Evolutionary conservation across 2,113 vertebrate species (phyloP).

Genomic region (Tursiops truncatus): DNA sequence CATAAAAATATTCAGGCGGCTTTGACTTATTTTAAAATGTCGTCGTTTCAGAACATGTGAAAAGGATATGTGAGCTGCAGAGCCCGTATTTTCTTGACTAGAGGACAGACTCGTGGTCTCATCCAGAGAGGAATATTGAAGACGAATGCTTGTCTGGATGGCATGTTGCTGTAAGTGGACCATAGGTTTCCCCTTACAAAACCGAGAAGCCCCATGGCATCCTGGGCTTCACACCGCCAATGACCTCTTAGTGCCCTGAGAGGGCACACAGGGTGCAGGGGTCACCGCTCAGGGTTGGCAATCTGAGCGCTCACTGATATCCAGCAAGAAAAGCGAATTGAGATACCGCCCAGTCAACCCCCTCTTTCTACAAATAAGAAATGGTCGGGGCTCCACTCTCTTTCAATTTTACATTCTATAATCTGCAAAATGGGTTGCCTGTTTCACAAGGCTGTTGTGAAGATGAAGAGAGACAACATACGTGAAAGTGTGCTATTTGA

Average conservation of each 20-base stretch:
- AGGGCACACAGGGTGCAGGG: background rate
- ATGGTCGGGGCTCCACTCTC: background rate
- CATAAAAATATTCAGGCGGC: background rate
- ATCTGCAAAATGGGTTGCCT: background rate
- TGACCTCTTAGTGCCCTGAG: background rate
- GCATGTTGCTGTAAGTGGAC: background rate
- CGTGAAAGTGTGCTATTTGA: background rate
- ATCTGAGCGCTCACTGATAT: background rate
- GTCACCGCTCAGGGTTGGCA: background rate
- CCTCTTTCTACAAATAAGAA: background rate
- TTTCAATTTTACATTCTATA: background rate
- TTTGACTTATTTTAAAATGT: background rate
- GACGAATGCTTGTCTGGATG: background rate
- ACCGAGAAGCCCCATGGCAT: background rate
- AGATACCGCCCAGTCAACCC: background rate
- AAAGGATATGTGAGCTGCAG: background rate
- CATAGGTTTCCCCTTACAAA: background rate
- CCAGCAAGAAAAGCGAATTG: background rate
- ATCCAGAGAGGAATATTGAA: background rate
- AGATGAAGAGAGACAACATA: background rate
- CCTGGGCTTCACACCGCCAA: background rate
- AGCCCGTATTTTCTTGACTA: background rate
- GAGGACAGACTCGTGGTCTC: background rate
- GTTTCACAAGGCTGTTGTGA: background rate
- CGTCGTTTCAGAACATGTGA: background rate